Evolutionary conservation across 2,113 vertebrate genomes (phyloP), one percentile per base, ranked within the genome.

Genomic region (Gallinago media): DNA sequence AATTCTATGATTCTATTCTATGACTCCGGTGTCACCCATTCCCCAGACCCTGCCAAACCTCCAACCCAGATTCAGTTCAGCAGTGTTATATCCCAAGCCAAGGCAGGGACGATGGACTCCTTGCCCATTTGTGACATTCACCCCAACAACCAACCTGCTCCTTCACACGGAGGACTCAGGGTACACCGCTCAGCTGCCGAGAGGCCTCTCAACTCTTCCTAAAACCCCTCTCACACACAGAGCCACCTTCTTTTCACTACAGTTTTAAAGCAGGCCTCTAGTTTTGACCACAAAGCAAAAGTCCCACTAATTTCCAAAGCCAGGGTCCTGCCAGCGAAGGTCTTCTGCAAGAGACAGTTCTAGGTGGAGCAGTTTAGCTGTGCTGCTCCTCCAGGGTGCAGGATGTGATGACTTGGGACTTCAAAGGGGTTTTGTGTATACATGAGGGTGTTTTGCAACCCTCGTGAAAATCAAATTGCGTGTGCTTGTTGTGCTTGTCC

Each of bases 401-500:
- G 63, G 42, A 12, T 1, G 13, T 3, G 50, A 31, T 4, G 19
- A 42, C 18, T 22, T 15, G 36, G 82, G 63, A 65, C n/a, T 70
- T 78, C 89, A 85, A 34, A 88, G 56, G 70, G 61, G 26, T 25
- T 92, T 55, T 83, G 75, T 66, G 75, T 15, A 5, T 13, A 16
- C 2, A 0, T 3, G 36, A 75, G 77, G 23, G 25, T 13, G 55
- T 72, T 76, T 9, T 42, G 59, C 82, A 89, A 20, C 34, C 66
- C 82, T 19, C 9, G 9, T 36, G 71, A 66, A 74, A 77, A 85
- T 49, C 71, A 31, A 1, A 70, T 15, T 66, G 83, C 65, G 11
- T 50, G 59, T 47, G 63, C 19, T 73, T 26, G 8, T 90, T 89
- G 47, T 95, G 68, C 77, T n/a, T 92, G 96, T 96, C 96, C 96